Percentiles rank a stretch among this genome's conserved stretches.
Conservation (phyloP, 2,797 vertebrate genomes). For the Phalloptychus januarius region DNA sequence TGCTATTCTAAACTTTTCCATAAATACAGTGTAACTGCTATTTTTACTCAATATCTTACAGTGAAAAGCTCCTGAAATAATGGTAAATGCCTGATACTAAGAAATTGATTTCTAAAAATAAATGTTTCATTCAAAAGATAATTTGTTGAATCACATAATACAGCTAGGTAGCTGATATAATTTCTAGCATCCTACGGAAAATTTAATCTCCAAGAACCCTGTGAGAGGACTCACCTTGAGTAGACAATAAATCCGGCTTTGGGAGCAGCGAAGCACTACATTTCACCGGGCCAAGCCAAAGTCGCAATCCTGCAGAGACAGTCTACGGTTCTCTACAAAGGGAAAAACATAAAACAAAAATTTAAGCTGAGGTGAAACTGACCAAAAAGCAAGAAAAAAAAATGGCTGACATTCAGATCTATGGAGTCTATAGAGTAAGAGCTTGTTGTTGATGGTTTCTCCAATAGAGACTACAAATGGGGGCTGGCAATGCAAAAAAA, state of each 20-base stretch:
- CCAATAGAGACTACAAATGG: slow-evolving; percentile 49
- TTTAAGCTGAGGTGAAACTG: slow-evolving; percentile 32
- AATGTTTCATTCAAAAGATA: background rate
- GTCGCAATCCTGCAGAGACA: slow-evolving; percentile 52
- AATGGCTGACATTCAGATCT: slow-evolving; percentile 28
- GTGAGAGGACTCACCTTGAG: slow-evolving; percentile 72
- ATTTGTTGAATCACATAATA: background rate
- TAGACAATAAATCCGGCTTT: slow-evolving; percentile 65
- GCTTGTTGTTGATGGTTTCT: slow-evolving; percentile 25
- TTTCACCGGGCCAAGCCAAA: slow-evolving; percentile 53
- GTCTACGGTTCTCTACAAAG: slow-evolving; percentile 56
- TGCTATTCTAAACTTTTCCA: background rate
- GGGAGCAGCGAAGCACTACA: slow-evolving; percentile 64
- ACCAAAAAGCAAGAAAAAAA: slow-evolving; percentile 16
- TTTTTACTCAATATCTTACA: background rate
- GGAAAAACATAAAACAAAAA: slow-evolving; percentile 42
- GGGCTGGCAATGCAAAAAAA: slow-evolving; percentile 29
- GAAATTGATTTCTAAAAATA: background rate
- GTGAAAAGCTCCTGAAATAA: background rate
- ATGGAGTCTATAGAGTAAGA: slow-evolving; percentile 22
- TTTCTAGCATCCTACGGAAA: background rate
- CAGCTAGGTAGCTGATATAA: background rate
- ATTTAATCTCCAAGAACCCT: slow-evolving; percentile 36
- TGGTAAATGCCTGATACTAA: background rate
- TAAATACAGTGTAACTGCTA: background rate